Evolutionary conservation across 2,888 invertebrate species (phyloP), one percentile per base, ranked within the genome.

Genomic region (Caenorhabditis imperialis): DNA sequence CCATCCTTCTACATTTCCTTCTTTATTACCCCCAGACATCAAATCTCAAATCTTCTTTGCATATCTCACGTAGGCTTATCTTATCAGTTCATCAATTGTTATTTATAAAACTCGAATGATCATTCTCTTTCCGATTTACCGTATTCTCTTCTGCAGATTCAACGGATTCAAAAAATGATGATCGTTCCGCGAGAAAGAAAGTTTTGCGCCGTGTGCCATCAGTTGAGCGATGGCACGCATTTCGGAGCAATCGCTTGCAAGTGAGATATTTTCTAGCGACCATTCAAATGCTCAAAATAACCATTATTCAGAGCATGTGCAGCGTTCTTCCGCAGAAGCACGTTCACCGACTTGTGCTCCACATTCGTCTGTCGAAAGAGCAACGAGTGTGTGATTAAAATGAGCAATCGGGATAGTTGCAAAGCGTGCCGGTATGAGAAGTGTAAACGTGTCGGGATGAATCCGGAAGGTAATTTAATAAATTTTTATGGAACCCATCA

Each of bases 211-310:
- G 70, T 71, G 2, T 71, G 70, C 23, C 54, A 60, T 35, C 70
- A 71, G 23, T 50, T 71, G 2, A 55, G 70, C 1, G 70, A 71
- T 50, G 70, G 70, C 1, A 37, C 27, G n/a, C 70, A 71, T 38
- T 71, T 71, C 23, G 70, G 70, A 20, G 70, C 70, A 0, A 47
- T 71, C 37, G 61, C 55, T 37, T 71, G 70, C 70, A 71, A 71
- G 70, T 71, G 20, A 44, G 70, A 50, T 53, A 2, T 37, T 60
- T 48, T 18, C 1, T 20, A 23, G 14, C 54, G 16, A 18, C 3
- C 23, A 18, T 38, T 27, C 8, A 7, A 7, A 14, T 38, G 10
- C 22, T 10, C n/a, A n/a, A n/a, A n/a, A n/a, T n/a, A n/a, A n/a
- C n/a, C n/a, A n/a, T n/a, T n/a, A n/a, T 55, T 18, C 48, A 71